These are phyloP conservation scores for Chloroclystis v-ata DNA, from an alignment of 2,888 invertebrate species.

Conservation along the genomic window DNA sequence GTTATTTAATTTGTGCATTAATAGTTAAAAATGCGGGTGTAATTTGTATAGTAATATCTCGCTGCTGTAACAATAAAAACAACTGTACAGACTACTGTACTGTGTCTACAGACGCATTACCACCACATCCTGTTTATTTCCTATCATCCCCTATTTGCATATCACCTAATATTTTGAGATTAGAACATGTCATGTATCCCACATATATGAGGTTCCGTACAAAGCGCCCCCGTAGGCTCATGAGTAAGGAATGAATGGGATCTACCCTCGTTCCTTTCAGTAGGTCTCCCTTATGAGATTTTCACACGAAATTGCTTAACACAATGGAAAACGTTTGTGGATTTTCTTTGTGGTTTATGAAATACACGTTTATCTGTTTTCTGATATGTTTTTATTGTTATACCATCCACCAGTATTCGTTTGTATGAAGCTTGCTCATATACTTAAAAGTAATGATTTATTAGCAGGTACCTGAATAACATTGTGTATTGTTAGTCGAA, in stretches of 20 bases:
- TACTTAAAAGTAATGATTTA: too few relatives aligned
- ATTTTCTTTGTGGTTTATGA: constrained; percentile 33
- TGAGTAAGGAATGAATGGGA: constrained; percentile 52
- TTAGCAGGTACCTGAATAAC: too few relatives aligned
- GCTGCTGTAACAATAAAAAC: too few relatives aligned
- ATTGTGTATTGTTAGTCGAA: too few relatives aligned
- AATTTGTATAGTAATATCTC: too few relatives aligned
- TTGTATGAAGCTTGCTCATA: too few relatives aligned
- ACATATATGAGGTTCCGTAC: constrained; percentile 19
- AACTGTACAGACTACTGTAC: too few relatives aligned
- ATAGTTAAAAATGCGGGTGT: too few relatives aligned
- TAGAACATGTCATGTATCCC: constrained; percentile 22
- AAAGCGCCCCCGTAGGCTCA: constrained; percentile 24
- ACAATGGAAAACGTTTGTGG: constrained; percentile 41
- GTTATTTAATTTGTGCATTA: too few relatives aligned
- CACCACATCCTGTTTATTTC: not conserved
- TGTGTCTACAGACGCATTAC: too few relatives aligned
- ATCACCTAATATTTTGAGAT: constrained; percentile 13
- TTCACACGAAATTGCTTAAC: constrained; percentile 46
- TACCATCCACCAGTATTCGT: too few relatives aligned
- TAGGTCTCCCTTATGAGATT: constrained; percentile 44
- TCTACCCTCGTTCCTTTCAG: constrained; percentile 51
- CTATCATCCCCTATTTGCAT: not conserved
- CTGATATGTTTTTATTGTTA: constrained; percentile 1
- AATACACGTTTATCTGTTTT: constrained; percentile 12